Evolutionary conservation across 2,888 invertebrate genomes (phyloP), one percentile per base, ranked within the genome.

Genomic region (Altica lythri): DNA sequence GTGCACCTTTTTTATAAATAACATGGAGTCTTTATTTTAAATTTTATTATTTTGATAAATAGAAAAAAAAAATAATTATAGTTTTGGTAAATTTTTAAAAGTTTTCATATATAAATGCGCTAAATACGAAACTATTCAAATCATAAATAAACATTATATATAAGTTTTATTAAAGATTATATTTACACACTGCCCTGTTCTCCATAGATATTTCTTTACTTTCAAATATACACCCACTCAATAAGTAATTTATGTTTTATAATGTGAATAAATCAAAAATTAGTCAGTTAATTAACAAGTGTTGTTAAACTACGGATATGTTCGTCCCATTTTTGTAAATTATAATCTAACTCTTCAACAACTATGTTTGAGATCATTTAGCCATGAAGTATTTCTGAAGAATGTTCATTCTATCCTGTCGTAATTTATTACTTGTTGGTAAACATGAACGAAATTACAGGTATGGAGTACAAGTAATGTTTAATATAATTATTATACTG

Each of bases 221-320:
- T 57, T 55, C 54, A 30, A 30, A 44, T 53, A 12, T 18, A 55
- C 60, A 56, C 60, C 60, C 44, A 62, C 60, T 42, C 35, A 13
- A 18, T 40, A n/a, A 5, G n/a, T 55, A 60, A 62, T 60, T 58
- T 58, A 62, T 57, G 35, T 38, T 51, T 47, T 44, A 47, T 32
- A 53, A 54, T 50, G 57, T 46, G 47, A 46, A 61, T 62, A 62
- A 60, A 62, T 62, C 60, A 60, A 60, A 60, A 52, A 56, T 53
- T 53, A 48, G 45, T 49, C 29, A 55, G 47, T 57, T 56, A 62
- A 62, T 59, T 60, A 62, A 57, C 52, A 54, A 55, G 57, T 52
- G 53, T 40, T 51, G 42, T 50, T 55, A 42, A 60, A 44, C 50
- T 48, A 53, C 38, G 45, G 29, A 27, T 40, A 22, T 27, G 53